Evolutionary conservation across 2,888 invertebrate genomes (phyloP), one percentile per base, ranked within the genome.

Genomic region (Eristalinus sepulchralis): DNA sequence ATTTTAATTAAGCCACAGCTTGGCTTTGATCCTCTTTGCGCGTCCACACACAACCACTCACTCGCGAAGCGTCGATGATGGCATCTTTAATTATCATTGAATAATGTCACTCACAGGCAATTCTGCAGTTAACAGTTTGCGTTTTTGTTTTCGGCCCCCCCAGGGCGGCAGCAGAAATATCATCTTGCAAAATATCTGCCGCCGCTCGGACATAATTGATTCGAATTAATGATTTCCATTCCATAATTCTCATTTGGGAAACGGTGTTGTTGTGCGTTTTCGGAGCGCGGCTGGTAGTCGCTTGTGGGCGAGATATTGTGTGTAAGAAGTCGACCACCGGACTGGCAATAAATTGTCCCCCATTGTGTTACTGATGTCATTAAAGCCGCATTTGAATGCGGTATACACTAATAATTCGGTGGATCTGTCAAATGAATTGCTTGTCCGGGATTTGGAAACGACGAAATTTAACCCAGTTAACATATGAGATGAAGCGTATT

Each of bases 191-290:
- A 71, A 67, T 78, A 78, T 62, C 67, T 36, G 59, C 34, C 39
- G 53, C 36, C 39, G 53, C 36, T 47, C 24, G 22, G 47, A 47
- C 55, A 66, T 59, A 76, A 76, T 60, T 59, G 60, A 78, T 55
- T 57, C 9, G 67, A 67, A 83, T 78, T 83, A 68, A 83, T 78
- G 39, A 57, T 63, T 39, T 39, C 24, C 68, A 75, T 81, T 75
- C 33, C 47, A 20, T 57, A 31, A n/a, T 47, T 59, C 33, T 59
- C 39, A 59, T 39, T 66, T 57, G 13, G 57, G 22, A 27, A 57
- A 57, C 22, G 11, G 22, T 57, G 24, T 22, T 24, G 57, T 6
- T 10, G 57, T 0, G 20, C 55, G 13, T 24, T n/a, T 5, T 17
- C 17, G 47, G 17, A 17, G 34, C 10, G 8, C n/a, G 47, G 39